Conservation (phyloP, 2,113 vertebrate genomes). For the Tychaedon coryphoeus region DNA sequence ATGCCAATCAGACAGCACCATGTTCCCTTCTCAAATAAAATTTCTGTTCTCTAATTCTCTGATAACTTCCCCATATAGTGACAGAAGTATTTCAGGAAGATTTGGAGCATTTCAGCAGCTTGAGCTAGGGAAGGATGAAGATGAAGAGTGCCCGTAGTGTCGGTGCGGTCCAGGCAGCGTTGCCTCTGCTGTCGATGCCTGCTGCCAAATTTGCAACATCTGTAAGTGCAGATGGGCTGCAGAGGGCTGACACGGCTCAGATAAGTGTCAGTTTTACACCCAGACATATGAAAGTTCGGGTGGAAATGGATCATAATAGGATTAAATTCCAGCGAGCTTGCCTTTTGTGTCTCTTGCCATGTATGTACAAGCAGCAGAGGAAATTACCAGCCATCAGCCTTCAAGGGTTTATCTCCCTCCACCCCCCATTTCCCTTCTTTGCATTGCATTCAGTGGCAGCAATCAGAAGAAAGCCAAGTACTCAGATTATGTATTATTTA, state of each 20-base stretch:
- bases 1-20: neutral
- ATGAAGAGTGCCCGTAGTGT: fast-evolving
- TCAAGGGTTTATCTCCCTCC: neutral
- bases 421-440: fast-evolving
- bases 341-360: neutral
- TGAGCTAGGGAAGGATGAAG: fast-evolving
- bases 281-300: fast-evolving
- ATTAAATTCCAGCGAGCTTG: neutral
- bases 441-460: neutral
- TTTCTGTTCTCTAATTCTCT: neutral
- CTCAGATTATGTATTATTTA: neutral
- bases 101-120: neutral
- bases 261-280: neutral
- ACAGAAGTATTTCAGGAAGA: neutral
- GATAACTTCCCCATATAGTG: neutral
- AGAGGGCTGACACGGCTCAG: fast-evolving
- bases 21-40: neutral
- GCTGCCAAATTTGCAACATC: neutral
- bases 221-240: neutral
- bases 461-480: neutral
- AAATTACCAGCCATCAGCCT: neutral
- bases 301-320: neutral
- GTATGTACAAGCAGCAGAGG: neutral
- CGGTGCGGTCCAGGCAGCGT: fast-evolving
- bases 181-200: fast-evolving